These are phyloP conservation scores for Aphelenchoides besseyi DNA, from an alignment of 1,140 invertebrate species.

Conservation along the genomic window DNA sequence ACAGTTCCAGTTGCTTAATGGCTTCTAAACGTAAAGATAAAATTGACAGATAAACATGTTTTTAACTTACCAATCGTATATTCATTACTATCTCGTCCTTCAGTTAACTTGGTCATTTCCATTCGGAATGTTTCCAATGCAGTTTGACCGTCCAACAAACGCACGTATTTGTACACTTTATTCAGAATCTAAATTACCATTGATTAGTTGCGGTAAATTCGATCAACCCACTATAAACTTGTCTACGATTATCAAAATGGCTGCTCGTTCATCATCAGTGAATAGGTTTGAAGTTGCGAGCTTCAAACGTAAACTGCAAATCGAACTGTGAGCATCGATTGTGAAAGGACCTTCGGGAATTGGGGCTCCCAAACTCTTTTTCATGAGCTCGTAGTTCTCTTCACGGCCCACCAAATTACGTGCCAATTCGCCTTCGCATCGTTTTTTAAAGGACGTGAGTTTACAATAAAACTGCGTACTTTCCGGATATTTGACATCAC, in stretches of 20 bases:
- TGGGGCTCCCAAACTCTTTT: neutral
- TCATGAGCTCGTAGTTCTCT: constrained; percentile 29
- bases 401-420: constrained; percentile 20
- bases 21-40: neutral
- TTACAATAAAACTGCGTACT: neutral
- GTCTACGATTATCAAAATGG: neutral
- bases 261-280: neutral
- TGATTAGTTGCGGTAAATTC: neutral
- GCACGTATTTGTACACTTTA: neutral
- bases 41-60: neutral
- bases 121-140: neutral
- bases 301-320: neutral
- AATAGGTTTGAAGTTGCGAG: neutral
- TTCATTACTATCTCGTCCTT: neutral
- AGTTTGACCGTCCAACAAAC: neutral
- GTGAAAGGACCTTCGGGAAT: neutral
- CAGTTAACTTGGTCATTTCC: constrained; percentile 3
- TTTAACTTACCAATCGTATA: neutral
- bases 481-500: neutral
- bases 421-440: constrained; percentile 5
- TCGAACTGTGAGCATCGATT: neutral
- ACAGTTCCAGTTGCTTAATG: neutral
- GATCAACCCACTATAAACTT: neutral
- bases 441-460: neutral
- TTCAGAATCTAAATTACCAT: neutral